phyloP scores from a whole-genome alignment of 2,888 invertebrate genomes.

The Strigamia crassipes region DNA sequence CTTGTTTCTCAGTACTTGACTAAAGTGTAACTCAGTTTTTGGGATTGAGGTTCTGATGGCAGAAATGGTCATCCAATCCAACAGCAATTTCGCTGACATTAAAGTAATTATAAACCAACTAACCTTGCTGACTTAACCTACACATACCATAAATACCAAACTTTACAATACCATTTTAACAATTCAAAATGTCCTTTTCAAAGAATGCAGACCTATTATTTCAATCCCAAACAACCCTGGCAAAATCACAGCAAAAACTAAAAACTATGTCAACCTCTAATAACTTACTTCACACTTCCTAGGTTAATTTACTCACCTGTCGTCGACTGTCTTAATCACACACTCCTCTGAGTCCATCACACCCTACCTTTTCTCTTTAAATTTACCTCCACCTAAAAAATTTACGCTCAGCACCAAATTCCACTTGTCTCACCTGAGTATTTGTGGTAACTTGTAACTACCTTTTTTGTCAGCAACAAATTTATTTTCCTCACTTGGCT shows the following conservation, averaged over 20 bases:
- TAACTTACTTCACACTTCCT: not conserved
- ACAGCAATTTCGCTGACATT: not conserved
- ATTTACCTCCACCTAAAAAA: not conserved
- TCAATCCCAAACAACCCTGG: not conserved
- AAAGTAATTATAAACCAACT: not conserved
- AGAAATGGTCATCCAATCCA: not conserved
- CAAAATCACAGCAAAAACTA: not conserved
- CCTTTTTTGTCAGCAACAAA: not conserved
- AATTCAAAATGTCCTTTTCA: not conserved
- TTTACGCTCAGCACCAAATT: not conserved
- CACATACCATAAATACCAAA: not conserved
- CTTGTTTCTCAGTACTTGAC: no score
- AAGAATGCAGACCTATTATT: not conserved
- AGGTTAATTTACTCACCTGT: not conserved
- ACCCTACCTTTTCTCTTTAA: not conserved
- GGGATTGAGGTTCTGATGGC: no score
- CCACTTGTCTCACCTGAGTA: not conserved
- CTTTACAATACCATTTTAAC: not conserved
- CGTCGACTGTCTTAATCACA: not conserved
- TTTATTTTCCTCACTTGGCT: not conserved
- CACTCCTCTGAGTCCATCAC: not conserved
- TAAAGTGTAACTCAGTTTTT: no score
- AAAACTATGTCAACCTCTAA: constrained; percentile 23
- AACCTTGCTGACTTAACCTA: not conserved
- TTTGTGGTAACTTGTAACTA: not conserved